phyloP scores from a whole-genome alignment of 2,888 invertebrate species.

The Operophtera brumata region DNA sequence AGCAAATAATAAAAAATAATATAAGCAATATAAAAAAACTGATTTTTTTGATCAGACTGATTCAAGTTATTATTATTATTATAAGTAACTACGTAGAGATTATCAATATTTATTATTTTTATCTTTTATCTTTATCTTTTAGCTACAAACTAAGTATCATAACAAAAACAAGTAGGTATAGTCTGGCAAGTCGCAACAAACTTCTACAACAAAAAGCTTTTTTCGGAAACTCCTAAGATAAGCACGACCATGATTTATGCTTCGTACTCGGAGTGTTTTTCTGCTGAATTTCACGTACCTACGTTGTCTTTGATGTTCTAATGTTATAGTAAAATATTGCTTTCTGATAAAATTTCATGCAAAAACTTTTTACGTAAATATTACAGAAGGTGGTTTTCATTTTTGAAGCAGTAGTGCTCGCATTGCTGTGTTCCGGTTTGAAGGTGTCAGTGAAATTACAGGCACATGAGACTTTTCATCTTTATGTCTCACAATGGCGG shows the following conservation, averaged over 20 bases:
- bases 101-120: no score
- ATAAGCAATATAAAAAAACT: no score
- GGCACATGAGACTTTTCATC: no score
- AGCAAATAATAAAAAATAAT: no score
- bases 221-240: constrained; percentile 9
- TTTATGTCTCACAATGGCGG: no score
- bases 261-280: constrained; percentile 7
- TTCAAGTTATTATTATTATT: no score
- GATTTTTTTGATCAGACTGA: no score
- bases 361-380: neutral
- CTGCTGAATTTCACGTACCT: constrained; percentile 7
- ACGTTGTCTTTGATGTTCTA: constrained; percentile 4
- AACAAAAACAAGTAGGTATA: neutral
- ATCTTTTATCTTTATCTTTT: no score
- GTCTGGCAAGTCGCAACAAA: neutral
- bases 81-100: no score
- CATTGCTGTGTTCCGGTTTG: no score
- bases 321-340: constrained; percentile 7
- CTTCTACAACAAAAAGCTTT: constrained; percentile 13
- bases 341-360: constrained; percentile 8
- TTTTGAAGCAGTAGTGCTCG: no score
- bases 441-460: no score
- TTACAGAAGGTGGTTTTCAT: neutral
- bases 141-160: neutral
- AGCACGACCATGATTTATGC: constrained; percentile 15